These are phyloP conservation scores for Lathronympha strigana DNA, from an alignment of 2,888 invertebrate genomes.

Conservation along the genomic window DNA sequence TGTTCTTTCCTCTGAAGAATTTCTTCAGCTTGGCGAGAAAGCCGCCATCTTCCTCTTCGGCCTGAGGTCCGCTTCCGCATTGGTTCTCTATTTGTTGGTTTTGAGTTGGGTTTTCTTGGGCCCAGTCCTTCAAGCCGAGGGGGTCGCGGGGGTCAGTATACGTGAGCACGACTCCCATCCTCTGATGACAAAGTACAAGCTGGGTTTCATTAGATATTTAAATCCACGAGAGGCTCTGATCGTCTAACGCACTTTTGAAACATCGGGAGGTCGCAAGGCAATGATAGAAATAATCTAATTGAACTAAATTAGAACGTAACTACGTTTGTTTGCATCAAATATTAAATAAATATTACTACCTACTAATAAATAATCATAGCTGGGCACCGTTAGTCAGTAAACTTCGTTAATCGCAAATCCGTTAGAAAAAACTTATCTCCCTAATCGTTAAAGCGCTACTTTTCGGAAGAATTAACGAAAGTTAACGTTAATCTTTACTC, in stretches of 20 bases:
- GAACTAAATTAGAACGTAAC: too few relatives aligned
- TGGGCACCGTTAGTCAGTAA: too few relatives aligned
- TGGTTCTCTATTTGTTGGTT: conserved; percentile 41
- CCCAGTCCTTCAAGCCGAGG: conserved; percentile 41
- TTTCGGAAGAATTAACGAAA: too few relatives aligned
- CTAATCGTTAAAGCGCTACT: too few relatives aligned
- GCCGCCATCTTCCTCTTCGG: conserved; percentile 50
- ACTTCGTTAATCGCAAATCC: too few relatives aligned
- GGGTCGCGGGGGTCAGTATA: conserved; percentile 25
- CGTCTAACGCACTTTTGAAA: conserved; percentile 77
- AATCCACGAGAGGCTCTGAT: conserved; percentile 68
- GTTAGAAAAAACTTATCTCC: too few relatives aligned
- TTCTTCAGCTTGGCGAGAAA: conserved; percentile 66
- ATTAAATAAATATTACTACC: neutral
- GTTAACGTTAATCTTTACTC: too few relatives aligned
- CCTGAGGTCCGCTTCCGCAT: conserved; percentile 45
- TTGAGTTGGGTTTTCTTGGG: conserved; percentile 18
- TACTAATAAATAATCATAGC: too few relatives aligned
- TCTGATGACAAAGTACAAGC: conserved; percentile 81
- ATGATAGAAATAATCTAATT: conserved; percentile 22
- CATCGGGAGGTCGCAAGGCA: conserved; percentile 57
- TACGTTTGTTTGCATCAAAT: too few relatives aligned
- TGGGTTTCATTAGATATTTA: conserved; percentile 79
- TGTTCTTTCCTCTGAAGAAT: conserved; percentile 58
- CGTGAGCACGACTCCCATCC: conserved; percentile 61